A percentile compares a stretch with the other conserved stretches of the same genome.
These are phyloP conservation scores for Tadarida brasiliensis DNA, from an alignment of 2,797 vertebrate species.

Conservation along the genomic window DNA sequence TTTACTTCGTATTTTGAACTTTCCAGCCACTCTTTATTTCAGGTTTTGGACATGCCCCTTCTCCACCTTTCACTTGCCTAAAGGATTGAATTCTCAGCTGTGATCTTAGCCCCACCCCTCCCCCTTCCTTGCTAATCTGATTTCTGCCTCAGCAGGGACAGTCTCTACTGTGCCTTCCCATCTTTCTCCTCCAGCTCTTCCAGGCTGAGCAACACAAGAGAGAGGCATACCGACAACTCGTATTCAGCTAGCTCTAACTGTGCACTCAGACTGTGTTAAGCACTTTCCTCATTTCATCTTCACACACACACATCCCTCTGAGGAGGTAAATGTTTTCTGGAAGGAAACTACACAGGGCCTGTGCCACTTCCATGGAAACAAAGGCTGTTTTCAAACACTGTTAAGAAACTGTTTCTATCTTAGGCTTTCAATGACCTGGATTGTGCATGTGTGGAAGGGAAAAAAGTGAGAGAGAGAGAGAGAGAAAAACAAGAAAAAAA, in stretches of 20 bases:
- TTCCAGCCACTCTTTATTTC: slow-evolving; percentile 90
- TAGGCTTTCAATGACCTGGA: slow-evolving; percentile 86
- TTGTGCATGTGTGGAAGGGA: slow-evolving; percentile 78
- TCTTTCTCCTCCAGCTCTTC: slow-evolving; percentile 34
- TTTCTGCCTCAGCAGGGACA: not conserved
- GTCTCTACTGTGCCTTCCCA: not conserved
- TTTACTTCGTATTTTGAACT: slow-evolving; percentile 68
- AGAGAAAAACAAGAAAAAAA: not conserved
- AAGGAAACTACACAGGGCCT: slow-evolving; percentile 80
- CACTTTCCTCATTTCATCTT: slow-evolving; percentile 69
- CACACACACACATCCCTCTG: slow-evolving; percentile 69
- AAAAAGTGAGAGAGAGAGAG: not conserved
- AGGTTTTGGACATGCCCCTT: slow-evolving; percentile 90
- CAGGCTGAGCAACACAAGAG: not conserved
- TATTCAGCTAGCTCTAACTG: slow-evolving; percentile 71
- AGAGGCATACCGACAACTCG: not conserved
- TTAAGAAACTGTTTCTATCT: slow-evolving; percentile 86
- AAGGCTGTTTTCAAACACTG: slow-evolving; percentile 89
- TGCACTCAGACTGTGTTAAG: slow-evolving; percentile 61
- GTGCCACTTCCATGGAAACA: slow-evolving; percentile 87
- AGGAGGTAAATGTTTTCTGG: slow-evolving; percentile 81
- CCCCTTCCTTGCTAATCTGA: not conserved
- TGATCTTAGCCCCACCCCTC: slow-evolving; percentile 1
- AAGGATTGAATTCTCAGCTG: slow-evolving; percentile 58
- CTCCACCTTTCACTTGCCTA: slow-evolving; percentile 80